phyloP scores from a whole-genome alignment of 2,888 invertebrate species.

The Chloromyia formosa region DNA sequence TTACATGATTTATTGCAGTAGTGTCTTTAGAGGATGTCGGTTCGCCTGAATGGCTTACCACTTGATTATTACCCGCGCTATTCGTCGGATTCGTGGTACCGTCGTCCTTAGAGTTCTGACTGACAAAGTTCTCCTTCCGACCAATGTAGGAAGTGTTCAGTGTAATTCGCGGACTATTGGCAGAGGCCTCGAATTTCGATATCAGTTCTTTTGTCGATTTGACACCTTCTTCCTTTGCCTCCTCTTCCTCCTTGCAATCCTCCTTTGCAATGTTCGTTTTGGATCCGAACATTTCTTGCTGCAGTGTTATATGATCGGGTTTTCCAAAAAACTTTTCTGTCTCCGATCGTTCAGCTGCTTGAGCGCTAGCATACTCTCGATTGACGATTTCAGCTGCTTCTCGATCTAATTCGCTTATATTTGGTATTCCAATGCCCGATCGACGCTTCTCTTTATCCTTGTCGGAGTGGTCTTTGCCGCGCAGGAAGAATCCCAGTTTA shows the following conservation, averaged over 20 bases:
- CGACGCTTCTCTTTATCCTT: constrained; percentile 66
- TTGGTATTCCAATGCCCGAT: constrained; percentile 72
- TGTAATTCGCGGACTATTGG: constrained; percentile 44
- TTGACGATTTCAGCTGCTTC: constrained; percentile 75
- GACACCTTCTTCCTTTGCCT: constrained; percentile 52
- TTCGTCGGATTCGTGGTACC: background rate
- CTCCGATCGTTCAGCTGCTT: constrained; percentile 54
- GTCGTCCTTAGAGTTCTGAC: constrained; percentile 19
- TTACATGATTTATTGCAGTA: too few relatives aligned
- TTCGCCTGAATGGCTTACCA: background rate
- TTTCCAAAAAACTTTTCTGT: constrained; percentile 57
- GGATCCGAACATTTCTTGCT: constrained; percentile 48
- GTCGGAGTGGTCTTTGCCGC: constrained; percentile 51
- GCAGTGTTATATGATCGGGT: constrained; percentile 47
- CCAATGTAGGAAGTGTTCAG: constrained; percentile 49
- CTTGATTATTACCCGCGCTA: background rate
- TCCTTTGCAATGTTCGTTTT: constrained; percentile 27
- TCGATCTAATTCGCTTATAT: constrained; percentile 81
- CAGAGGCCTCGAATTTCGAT: constrained; percentile 67
- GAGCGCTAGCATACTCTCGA: constrained; percentile 51
- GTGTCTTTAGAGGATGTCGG: background rate
- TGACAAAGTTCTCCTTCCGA: constrained; percentile 45
- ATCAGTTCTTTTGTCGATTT: constrained; percentile 68
- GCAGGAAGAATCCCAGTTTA: constrained; percentile 50
- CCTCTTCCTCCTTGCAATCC: constrained; percentile 8